Conservation (phyloP, 2,113 vertebrate species). For the Sporophila hypoxantha region DNA sequence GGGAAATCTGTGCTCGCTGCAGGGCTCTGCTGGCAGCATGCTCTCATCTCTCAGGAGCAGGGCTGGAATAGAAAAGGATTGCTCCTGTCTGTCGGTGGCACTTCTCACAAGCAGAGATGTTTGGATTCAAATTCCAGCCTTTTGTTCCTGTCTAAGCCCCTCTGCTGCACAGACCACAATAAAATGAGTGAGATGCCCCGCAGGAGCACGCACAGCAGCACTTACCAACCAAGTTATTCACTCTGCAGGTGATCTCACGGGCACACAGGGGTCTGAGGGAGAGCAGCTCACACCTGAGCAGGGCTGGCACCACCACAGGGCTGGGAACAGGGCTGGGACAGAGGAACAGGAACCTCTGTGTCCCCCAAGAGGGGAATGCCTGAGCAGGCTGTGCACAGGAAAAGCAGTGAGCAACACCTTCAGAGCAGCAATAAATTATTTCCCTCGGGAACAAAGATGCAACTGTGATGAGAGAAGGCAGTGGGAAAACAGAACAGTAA, state of each 20-base stretch:
- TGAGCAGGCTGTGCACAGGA: background rate
- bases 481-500: background rate
- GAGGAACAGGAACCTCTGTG: fast-evolving
- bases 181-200: background rate
- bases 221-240: no score
- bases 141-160: background rate
- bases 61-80: background rate
- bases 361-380: background rate
- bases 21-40: background rate
- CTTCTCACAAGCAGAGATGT: background rate
- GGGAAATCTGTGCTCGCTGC: background rate
- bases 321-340: background rate
- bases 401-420: slow-evolving; percentile 14
- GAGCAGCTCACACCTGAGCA: background rate
- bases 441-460: background rate
- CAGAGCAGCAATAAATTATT: slow-evolving; percentile 6
- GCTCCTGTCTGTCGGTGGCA: background rate
- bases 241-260: background rate
- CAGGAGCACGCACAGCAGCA: fast-evolving
- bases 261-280: background rate
- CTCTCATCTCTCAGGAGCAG: background rate
- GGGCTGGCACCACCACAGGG: background rate
- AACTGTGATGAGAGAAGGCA: background rate
- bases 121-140: background rate
- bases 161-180: background rate